Base-by-base conservation (phyloP, 2,888 invertebrate genomes). In the Hirtodrosophila trivittata region DNA sequence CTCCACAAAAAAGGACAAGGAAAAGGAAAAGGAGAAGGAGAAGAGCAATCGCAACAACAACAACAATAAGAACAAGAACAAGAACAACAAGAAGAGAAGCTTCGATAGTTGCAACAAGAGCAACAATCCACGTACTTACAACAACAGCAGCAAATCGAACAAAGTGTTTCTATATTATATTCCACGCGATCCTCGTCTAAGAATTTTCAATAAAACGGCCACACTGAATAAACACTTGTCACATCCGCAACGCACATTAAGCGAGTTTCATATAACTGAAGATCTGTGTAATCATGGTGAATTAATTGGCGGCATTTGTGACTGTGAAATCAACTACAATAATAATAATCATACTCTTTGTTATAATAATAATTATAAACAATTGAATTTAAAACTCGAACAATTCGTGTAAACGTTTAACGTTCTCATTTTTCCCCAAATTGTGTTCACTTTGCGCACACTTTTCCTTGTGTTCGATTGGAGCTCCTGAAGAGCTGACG, bases 111-210 rank as follows among this genome's bases (percentile, higher is more conserved):
- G 63, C 64, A 80, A 67, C 54, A 87, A 86, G 5, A 21, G 18
- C 39, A 86, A 87, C 56, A 87, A 87, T 80, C 81, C 86, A 28
- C 89, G 89, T 78, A 88, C 88, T 77, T 88, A 88, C 75, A 89
- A 88, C 65, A 89, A 89, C 67, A 87, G 88, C 68, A 86, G 88
- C 62, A 89, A 90, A 86, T 89, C 89, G 66, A 88, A 89, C 73
- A 90, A 90, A 89, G 88, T 90, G 84, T 91, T 89, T 76, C 82
- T 90, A 45, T 86, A 88, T 69, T 91, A 90, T 65, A 90, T 89
- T 39, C 89, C 90, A 59, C 88, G 91, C 71, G 90, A 90, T 88
- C 90, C 91, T 63, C 88, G 89, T 68, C 87, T 90, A 87, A 90
- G 90, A 88, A 88, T 87, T 81, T 78, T 75, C 33, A 45, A 72